A percentile compares a stretch with the other conserved stretches of the same genome.
phyloP scores from a whole-genome alignment of 2,797 vertebrate species.

The Sylvia borin region DNA sequence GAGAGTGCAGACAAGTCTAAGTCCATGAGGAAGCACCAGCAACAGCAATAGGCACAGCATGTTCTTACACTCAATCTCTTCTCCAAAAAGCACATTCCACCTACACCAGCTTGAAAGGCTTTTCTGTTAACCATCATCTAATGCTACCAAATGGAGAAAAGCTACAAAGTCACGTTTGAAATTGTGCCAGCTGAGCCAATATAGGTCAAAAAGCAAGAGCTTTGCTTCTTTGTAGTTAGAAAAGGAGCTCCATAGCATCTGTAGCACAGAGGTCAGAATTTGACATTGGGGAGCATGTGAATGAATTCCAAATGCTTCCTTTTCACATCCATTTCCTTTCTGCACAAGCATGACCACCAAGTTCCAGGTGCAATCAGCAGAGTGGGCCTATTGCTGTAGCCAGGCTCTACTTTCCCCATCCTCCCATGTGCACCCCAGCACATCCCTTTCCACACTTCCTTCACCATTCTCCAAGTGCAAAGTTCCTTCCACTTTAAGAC shows the following conservation, averaged over 20 bases:
- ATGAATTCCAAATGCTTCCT: background rate
- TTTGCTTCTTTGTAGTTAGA: background rate
- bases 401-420: background rate
- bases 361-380: background rate
- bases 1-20: too few species aligned
- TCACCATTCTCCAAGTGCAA: background rate
- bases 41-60: background rate
- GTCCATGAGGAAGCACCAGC: background rate
- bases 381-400: background rate
- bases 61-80: background rate
- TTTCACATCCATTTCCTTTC: background rate
- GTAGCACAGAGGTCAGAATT: background rate
- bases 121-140: background rate
- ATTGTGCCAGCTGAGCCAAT: background rate
- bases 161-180: background rate
- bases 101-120: background rate
- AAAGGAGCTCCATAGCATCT: background rate
- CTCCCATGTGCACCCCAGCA: background rate
- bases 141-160: background rate
- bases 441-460: background rate
- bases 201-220: background rate
- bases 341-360: background rate
- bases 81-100: background rate
- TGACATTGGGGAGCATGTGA: fast-evolving
- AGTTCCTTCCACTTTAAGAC: background rate